A percentile compares a stretch with the other conserved stretches of the same genome.
Evolutionary conservation across 1,140 invertebrate genomes (phyloP).

Genomic region (Tetragnatha versicolor): DNA sequence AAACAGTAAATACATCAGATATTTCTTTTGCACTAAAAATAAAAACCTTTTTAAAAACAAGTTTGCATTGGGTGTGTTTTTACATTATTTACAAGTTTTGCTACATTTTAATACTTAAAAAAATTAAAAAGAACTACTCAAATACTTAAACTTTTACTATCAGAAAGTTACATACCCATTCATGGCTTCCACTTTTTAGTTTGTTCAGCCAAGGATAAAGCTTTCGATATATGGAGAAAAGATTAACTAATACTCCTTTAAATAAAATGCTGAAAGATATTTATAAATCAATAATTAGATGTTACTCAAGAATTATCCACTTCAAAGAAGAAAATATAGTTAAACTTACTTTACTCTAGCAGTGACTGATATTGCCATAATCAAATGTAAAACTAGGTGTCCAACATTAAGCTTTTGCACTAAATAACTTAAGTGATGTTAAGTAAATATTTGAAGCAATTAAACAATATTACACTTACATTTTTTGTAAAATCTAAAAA

Average conservation of each 20-base stretch:
- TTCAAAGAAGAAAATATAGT: not conserved
- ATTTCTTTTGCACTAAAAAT: not conserved
- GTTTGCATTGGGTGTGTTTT: not conserved
- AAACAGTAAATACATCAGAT: not conserved
- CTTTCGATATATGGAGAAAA: constrained; percentile 12
- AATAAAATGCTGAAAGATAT: constrained; percentile 1
- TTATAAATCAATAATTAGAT: not conserved
- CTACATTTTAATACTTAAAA: not conserved
- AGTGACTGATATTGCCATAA: constrained; percentile 40
- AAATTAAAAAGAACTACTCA: not conserved
- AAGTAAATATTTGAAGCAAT: not conserved
- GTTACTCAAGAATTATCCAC: no score
- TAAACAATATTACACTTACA: not conserved
- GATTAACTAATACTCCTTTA: not conserved
- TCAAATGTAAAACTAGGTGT: constrained; percentile 14
- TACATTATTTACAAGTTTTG: not conserved
- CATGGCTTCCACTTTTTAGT: constrained; percentile 1
- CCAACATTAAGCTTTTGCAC: constrained; percentile 32
- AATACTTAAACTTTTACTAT: not conserved
- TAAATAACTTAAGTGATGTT: constrained; percentile 16
- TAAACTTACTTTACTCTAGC: constrained; percentile 24
- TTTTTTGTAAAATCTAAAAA: not conserved
- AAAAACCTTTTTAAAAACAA: not conserved
- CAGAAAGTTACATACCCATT: constrained; percentile 10
- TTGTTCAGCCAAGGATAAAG: constrained; percentile 3